Evolutionary conservation across 2,113 vertebrate species (phyloP), one percentile per base, ranked within the genome.

Genomic region (Bostrychus sinensis): DNA sequence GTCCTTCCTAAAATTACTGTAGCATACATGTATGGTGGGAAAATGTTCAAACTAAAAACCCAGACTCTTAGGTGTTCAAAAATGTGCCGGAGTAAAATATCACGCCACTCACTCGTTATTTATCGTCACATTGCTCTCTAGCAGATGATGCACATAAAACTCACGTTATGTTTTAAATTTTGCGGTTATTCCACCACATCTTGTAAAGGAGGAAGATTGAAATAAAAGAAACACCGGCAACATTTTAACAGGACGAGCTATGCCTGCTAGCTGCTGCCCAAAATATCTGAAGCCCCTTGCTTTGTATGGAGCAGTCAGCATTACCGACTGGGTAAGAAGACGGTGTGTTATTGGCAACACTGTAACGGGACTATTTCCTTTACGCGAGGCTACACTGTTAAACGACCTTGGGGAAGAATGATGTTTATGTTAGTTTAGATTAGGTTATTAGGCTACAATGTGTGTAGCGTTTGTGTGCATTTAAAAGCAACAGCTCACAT

Each of bases 21-120:
- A 32, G 8, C 30, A 5, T 32, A 32, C 5, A 8, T 78, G 23
- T 2, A 12, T 39, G 17, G 63, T 50, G 26, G 43, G 36, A 56
- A 75, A 82, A 1, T 17, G 48, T 66, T 68, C 45, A n/a, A 66
- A 48, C 28, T 2, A 8, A 5, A 50, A 20, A 42, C 1, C 51
- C 53, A 38, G 38, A 2, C 7, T 53, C 2, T 39, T 76, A 88
- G 86, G 79, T 80, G 90, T 58, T 88, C 37, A 0, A 2, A 4
- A 36, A 51, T 23, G 36, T 91, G 91, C 91, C 91, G 16, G 90
- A 83, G 30, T 38, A 64, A 75, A 78, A 16, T 22, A 0, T 1
- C 14, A 12, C 42, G 8, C 28, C 25, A 13, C 14, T 10, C 48
- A 30, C 45, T 9, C 13, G 26, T 30, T 30, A 51, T 48, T 12